These are phyloP conservation scores for Cherax quadricarinatus DNA, from an alignment of 1,140 invertebrate genomes.

Conservation along the genomic window DNA sequence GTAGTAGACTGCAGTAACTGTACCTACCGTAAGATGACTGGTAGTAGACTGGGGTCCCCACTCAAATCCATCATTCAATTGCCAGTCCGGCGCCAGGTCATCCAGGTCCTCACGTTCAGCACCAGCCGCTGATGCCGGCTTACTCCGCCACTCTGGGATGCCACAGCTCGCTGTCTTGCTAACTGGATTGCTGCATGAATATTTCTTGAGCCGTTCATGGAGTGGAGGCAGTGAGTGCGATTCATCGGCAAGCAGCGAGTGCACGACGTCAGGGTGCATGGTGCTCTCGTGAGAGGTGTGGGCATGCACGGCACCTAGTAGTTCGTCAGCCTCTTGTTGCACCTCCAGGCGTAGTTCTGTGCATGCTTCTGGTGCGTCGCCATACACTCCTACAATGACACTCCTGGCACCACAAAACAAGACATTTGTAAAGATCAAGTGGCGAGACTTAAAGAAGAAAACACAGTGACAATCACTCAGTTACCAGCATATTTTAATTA, in stretches of 20 bases:
- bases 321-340: conserved; percentile 72
- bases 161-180: neutral
- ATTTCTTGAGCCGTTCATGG: conserved; percentile 57
- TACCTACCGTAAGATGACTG: neutral
- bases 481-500: too few species aligned
- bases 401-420: conserved; percentile 6
- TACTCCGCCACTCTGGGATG: neutral
- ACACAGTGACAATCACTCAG: too few species aligned
- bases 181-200: conserved; percentile 10
- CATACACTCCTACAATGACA: neutral
- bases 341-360: conserved; percentile 69
- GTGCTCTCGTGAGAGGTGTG: conserved; percentile 20
- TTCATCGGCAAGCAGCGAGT: neutral
- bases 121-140: neutral
- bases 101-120: conserved; percentile 66
- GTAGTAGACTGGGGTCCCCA: conserved; percentile 59
- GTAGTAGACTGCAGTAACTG: too few species aligned
- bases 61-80: conserved; percentile 69
- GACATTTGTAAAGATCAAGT: too few species aligned
- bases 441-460: too few species aligned
- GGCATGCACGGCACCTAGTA: conserved; percentile 70
- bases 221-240: conserved; percentile 31
- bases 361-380: conserved; percentile 33
- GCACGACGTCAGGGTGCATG: neutral
- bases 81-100: conserved; percentile 68